Evolutionary conservation across 23 tunicate genomes (phyloP).

Genomic region (Botrylloides violaceus): DNA sequence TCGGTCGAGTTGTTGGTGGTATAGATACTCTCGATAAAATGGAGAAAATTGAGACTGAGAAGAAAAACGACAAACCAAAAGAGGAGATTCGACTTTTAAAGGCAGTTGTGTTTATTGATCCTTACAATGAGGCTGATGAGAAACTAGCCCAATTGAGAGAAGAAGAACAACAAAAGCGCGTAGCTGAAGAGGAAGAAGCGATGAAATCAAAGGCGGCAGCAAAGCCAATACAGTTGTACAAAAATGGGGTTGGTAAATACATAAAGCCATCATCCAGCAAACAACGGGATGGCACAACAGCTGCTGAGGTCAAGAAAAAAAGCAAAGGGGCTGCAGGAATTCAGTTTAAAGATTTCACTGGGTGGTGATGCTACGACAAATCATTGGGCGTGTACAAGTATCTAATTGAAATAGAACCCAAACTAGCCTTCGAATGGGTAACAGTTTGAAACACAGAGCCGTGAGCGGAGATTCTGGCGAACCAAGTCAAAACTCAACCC

Average conservation of each 20-base stretch:
- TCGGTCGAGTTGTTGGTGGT: slow-evolving; percentile 93
- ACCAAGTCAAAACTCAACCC: too few species aligned
- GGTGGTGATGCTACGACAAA: slow-evolving; percentile 40
- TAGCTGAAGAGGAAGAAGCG: slow-evolving; percentile 41
- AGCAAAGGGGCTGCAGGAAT: slow-evolving; percentile 32
- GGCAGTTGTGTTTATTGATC: slow-evolving; percentile 86
- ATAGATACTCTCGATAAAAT: slow-evolving; percentile 50
- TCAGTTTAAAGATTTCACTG: slow-evolving; percentile 54
- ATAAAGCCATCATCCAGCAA: slow-evolving; percentile 21
- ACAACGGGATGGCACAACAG: background rate
- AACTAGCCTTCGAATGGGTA: too few species aligned
- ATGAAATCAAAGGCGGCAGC: slow-evolving; percentile 20
- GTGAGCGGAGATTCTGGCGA: too few species aligned
- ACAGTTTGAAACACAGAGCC: too few species aligned
- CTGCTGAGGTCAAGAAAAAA: slow-evolving; percentile 22
- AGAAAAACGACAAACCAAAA: slow-evolving; percentile 70
- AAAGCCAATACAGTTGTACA: slow-evolving; percentile 55
- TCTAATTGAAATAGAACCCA: too few species aligned
- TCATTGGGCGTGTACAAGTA: too few species aligned
- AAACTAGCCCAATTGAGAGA: slow-evolving; percentile 43
- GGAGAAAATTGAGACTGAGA: slow-evolving; percentile 76
- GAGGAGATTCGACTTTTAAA: slow-evolving; percentile 49
- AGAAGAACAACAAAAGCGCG: slow-evolving; percentile 15
- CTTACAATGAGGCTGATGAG: slow-evolving; percentile 91
- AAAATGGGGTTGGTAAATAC: slow-evolving; percentile 87